Conservation (phyloP, 2,113 vertebrate genomes). For the Glaucidium brasilianum region DNA sequence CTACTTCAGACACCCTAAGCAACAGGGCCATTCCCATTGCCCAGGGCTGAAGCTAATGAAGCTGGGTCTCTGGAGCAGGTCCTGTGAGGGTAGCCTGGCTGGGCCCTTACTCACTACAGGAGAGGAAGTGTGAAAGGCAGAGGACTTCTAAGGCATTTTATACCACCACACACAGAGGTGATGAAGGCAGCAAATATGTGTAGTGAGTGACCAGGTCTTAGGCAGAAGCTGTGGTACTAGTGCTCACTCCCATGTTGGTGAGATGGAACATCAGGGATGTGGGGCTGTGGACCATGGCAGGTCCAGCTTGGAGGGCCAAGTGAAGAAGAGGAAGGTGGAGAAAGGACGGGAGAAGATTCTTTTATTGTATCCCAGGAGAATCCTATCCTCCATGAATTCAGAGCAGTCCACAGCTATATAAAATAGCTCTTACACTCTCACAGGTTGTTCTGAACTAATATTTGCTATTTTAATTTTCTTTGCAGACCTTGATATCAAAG, state of each 20-base stretch:
- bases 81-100: not conserved
- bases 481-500: slow-evolving; percentile 34
- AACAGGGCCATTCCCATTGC: accelerated
- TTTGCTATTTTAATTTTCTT: slow-evolving; percentile 60
- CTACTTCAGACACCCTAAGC: not conserved
- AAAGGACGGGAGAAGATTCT: not conserved
- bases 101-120: not conserved
- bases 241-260: accelerated
- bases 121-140: not conserved
- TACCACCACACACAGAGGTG: no score
- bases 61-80: not conserved
- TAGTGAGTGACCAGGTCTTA: not conserved
- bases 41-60: accelerated
- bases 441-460: slow-evolving; percentile 36
- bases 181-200: not conserved
- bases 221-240: not conserved
- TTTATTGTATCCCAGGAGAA: not conserved
- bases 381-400: not conserved
- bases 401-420: not conserved
- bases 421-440: not conserved
- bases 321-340: not conserved
- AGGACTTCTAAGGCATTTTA: not conserved
- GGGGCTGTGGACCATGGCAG: not conserved
- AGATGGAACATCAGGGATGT: not conserved
- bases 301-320: not conserved